Evolutionary conservation across 2,888 invertebrate species (phyloP).

Genomic region (Nematopogon swammerdamellus): DNA sequence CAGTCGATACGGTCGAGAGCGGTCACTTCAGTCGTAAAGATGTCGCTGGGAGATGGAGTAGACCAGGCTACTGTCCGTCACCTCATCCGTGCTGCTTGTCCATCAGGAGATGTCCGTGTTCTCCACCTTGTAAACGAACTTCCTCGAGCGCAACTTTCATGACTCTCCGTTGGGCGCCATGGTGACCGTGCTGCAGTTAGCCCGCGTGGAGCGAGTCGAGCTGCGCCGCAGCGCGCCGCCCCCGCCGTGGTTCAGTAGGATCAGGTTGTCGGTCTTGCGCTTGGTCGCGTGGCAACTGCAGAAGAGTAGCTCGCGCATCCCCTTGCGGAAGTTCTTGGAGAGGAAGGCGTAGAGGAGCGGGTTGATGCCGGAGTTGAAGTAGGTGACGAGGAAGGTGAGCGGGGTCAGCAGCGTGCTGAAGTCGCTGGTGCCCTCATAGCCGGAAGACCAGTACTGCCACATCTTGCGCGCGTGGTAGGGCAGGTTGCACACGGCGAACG

Average conservation of each 20-base stretch:
- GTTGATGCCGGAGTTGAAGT: conserved; percentile 88
- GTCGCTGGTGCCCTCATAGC: conserved; percentile 67
- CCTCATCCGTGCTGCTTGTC: conserved; percentile 49
- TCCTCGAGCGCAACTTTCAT: conserved; percentile 42
- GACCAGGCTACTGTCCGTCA: conserved; percentile 42
- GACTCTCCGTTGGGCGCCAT: conserved; percentile 48
- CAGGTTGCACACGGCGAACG: conserved; percentile 86
- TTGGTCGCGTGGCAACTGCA: conserved; percentile 49
- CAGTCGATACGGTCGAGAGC: too few relatives aligned
- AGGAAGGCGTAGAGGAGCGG: conserved; percentile 88
- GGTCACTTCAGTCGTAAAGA: conserved; percentile 25
- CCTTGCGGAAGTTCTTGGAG: conserved; percentile 75
- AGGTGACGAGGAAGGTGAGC: conserved; percentile 81
- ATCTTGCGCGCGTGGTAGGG: conserved; percentile 87
- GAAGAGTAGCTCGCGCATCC: conserved; percentile 76
- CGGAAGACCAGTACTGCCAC: conserved; percentile 79
- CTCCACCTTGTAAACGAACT: conserved; percentile 39
- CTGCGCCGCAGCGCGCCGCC: conserved; percentile 39
- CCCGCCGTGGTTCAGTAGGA: conserved; percentile 41
- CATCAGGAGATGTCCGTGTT: conserved; percentile 48
- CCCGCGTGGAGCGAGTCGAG: conserved; percentile 50
- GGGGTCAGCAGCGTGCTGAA: conserved; percentile 80
- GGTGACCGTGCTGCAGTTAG: conserved; percentile 54
- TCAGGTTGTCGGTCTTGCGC: conserved; percentile 38
- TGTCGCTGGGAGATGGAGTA: conserved; percentile 39